Percentiles rank a stretch among this genome's conserved stretches.
These are phyloP conservation scores for Lampris incognitus DNA, from an alignment of 2,113 vertebrate genomes.

Conservation along the genomic window DNA sequence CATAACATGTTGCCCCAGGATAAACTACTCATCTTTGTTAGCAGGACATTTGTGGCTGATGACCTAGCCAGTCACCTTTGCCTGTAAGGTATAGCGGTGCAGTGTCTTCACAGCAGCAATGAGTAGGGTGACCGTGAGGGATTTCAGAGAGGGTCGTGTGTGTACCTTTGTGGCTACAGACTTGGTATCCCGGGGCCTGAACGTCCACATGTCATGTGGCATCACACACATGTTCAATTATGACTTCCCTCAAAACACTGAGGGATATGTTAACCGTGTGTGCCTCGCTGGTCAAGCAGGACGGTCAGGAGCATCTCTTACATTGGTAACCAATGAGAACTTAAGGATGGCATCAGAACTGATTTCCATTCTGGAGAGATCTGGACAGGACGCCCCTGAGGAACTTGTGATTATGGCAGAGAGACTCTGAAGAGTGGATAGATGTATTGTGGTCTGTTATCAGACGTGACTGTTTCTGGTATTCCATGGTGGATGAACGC, in stretches of 20 bases:
- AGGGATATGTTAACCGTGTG: conserved; percentile 95
- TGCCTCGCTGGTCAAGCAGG: conserved; percentile 96
- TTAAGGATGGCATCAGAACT: conserved; percentile 91
- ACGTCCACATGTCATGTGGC: conserved; percentile 84
- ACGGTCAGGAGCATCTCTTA: conserved; percentile 89
- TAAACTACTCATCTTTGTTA: conserved; percentile 95
- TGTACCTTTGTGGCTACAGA: conserved; percentile 95
- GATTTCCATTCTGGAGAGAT: conserved; percentile 90
- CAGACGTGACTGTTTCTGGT: too few species aligned
- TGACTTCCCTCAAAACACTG: conserved; percentile 96
- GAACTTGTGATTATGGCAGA: too few species aligned
- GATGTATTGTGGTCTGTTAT: too few species aligned
- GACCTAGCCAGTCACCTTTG: conserved; percentile 93
- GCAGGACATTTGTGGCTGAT: conserved; percentile 89
- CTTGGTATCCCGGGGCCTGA: conserved; percentile 86
- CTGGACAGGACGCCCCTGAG: conserved; percentile 82
- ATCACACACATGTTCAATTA: conserved; percentile 95
- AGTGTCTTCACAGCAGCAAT: conserved; percentile 91
- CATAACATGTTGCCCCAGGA: conserved; percentile 87
- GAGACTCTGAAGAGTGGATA: too few species aligned
- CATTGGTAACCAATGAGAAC: conserved; percentile 88
- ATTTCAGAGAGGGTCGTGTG: conserved; percentile 92
- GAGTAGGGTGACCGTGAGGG: conserved; percentile 93
- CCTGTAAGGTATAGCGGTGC: conserved; percentile 89
- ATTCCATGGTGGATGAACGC: too few species aligned